A percentile compares a stretch with the other conserved stretches of the same genome.
phyloP scores from a whole-genome alignment of 2,888 invertebrate species.

The Drosophila falleni region DNA sequence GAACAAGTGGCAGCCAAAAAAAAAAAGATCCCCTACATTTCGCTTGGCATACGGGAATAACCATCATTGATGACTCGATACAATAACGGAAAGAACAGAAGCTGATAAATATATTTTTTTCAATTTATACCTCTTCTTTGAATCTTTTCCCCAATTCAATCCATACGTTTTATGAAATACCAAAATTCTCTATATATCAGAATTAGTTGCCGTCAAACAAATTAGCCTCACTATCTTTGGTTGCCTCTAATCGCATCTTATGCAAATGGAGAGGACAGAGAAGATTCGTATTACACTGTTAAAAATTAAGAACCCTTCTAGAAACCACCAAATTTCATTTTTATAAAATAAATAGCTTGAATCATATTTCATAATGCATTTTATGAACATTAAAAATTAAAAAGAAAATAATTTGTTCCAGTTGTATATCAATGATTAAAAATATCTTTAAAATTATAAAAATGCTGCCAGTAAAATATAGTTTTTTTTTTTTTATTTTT shows the following conservation, averaged over 20 bases:
- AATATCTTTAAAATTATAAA: too few relatives aligned
- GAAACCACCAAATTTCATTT: too few relatives aligned
- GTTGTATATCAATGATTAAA: too few relatives aligned
- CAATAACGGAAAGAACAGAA: constrained; percentile 11
- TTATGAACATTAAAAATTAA: too few relatives aligned
- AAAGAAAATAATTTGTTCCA: too few relatives aligned
- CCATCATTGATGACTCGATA: constrained; percentile 14
- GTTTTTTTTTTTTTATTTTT: too few relatives aligned
- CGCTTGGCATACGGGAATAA: constrained; percentile 5
- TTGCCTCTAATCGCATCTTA: constrained; percentile 39
- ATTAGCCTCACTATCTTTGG: constrained; percentile 16
- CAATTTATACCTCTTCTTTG: neutral
- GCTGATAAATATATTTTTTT: constrained; percentile 9
- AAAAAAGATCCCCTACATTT: constrained; percentile 42
- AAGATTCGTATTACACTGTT: constrained; percentile 1
- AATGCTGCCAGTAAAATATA: too few relatives aligned
- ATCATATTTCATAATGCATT: too few relatives aligned
- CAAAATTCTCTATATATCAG: constrained; percentile 34
- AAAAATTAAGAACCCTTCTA: neutral
- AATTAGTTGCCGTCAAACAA: constrained; percentile 38
- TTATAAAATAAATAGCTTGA: too few relatives aligned
- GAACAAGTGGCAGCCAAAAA: constrained; percentile 31
- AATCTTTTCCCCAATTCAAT: neutral
- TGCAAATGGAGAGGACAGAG: constrained; percentile 16
- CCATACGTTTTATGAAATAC: neutral